Evolutionary conservation across 2,797 vertebrate genomes (phyloP).

Genomic region (Chromobotia macracanthus): DNA sequence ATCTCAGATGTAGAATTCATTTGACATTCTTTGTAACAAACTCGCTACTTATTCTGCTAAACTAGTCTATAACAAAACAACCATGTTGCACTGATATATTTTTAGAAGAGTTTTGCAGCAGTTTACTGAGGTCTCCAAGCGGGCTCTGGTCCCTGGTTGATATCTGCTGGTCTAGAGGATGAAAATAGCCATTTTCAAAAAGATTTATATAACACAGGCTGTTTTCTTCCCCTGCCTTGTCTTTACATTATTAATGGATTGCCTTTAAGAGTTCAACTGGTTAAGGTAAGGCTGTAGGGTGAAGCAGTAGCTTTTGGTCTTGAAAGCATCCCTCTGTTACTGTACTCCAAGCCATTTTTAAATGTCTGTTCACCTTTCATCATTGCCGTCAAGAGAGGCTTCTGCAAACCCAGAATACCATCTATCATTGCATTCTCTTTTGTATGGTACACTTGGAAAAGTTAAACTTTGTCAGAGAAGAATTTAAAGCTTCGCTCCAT

Average conservation of each 20-base stretch:
- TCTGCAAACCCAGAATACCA: constrained; percentile 2
- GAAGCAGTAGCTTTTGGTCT: constrained; percentile 31
- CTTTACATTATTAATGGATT: constrained; percentile 55
- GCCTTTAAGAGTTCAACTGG: constrained; percentile 37
- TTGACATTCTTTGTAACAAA: too few species aligned
- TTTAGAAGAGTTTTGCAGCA: too few species aligned
- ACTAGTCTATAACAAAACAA: too few species aligned
- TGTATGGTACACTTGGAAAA: not conserved
- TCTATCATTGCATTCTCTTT: not conserved
- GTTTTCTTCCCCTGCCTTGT: constrained; percentile 27
- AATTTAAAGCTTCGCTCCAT: not conserved
- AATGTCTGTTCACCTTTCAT: constrained; percentile 12
- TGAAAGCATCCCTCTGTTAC: constrained; percentile 37
- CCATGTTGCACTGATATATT: too few species aligned
- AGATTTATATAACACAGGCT: constrained; percentile 45
- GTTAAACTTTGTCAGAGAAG: not conserved
- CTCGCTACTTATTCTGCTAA: too few species aligned
- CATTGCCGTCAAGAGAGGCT: not conserved
- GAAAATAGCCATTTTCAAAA: constrained; percentile 48
- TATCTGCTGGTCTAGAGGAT: not conserved
- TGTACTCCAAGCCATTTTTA: constrained; percentile 20
- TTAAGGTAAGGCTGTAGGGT: constrained; percentile 37
- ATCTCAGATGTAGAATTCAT: too few species aligned
- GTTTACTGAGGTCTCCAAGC: too few species aligned
- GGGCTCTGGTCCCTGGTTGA: not conserved